phyloP scores from a whole-genome alignment of 2,797 vertebrate species.

The Hylomyscus alleni region DNA sequence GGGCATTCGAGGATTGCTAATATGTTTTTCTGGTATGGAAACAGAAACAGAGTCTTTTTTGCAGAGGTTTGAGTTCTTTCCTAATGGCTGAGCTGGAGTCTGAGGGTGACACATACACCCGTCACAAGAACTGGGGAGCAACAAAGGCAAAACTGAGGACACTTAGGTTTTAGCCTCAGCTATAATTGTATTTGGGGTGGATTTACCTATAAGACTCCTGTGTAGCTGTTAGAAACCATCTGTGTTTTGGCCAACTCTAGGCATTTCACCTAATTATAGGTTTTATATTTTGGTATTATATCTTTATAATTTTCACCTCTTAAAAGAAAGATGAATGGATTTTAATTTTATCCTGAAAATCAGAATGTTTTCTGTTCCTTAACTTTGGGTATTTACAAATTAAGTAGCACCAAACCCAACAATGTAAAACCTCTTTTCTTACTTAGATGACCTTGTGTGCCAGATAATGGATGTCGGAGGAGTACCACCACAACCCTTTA shows the following conservation, averaged over 20 bases:
- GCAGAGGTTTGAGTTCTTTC: background rate
- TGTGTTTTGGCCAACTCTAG: background rate
- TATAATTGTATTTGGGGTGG: background rate
- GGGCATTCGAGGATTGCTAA: background rate
- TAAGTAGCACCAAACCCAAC: background rate
- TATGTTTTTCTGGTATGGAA: background rate
- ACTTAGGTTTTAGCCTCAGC: background rate
- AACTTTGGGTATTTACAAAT: background rate
- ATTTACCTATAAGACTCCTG: background rate
- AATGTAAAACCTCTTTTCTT: background rate
- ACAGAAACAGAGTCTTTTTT: conserved; percentile 20
- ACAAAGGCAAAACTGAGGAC: background rate
- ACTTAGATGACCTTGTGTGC: background rate
- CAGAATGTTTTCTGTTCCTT: background rate
- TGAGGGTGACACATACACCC: background rate
- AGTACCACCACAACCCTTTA: fast-evolving
- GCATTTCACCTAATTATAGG: background rate
- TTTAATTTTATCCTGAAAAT: conserved; percentile 52
- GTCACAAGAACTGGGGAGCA: background rate
- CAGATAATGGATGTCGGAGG: background rate
- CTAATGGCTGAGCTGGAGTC: background rate
- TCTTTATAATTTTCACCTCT: background rate
- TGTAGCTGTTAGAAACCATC: background rate
- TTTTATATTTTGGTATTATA: background rate
- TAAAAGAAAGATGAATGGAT: conserved; percentile 31